Evolutionary conservation across 2,888 invertebrate species (phyloP).

Genomic region (Cotesia congregata): DNA sequence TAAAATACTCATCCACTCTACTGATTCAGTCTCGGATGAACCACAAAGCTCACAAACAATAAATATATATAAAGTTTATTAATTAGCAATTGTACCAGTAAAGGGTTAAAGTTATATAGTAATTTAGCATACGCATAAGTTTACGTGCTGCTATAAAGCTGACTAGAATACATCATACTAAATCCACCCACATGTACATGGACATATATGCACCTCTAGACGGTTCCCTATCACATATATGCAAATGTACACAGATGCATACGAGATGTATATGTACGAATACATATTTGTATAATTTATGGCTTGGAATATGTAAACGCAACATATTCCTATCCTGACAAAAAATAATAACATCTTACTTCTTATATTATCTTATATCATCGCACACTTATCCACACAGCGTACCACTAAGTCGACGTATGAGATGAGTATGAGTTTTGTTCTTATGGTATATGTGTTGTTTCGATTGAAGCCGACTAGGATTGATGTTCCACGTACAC

Average conservation of each 20-base stretch:
- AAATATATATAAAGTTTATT: conserved; percentile 22
- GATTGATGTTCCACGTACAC: neutral
- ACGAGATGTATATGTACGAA: neutral
- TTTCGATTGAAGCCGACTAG: neutral
- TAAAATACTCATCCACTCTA: conserved; percentile 15
- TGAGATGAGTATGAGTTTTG: neutral
- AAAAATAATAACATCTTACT: neutral
- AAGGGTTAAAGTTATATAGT: conserved; percentile 48
- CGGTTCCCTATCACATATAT: neutral
- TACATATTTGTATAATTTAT: conserved; percentile 14
- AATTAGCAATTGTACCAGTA: conserved; percentile 44
- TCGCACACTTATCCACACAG: neutral
- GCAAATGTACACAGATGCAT: neutral
- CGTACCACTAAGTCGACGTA: neutral
- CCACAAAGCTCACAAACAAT: conserved; percentile 1
- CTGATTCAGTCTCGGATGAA: neutral
- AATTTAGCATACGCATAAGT: conserved; percentile 43
- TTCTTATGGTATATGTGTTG: neutral
- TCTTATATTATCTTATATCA: neutral
- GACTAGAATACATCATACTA: conserved; percentile 64
- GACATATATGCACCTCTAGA: conserved; percentile 15
- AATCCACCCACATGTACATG: conserved; percentile 26
- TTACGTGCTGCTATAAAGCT: conserved; percentile 68
- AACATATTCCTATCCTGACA: neutral
- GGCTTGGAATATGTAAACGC: neutral